These are phyloP conservation scores for Ophiodon elongatus DNA, from an alignment of 2,113 vertebrate species.

Conservation along the genomic window DNA sequence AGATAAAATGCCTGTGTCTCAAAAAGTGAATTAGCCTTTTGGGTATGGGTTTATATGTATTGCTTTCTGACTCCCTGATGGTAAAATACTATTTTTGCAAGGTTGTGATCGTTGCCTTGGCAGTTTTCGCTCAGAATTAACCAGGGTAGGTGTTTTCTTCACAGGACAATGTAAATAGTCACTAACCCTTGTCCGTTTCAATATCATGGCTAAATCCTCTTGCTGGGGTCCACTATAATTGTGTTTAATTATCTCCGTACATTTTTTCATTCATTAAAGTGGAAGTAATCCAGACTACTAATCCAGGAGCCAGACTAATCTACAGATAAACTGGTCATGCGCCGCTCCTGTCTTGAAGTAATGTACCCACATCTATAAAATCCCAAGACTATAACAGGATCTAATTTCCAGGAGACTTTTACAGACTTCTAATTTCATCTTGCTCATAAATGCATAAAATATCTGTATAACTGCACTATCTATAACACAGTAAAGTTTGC, in stretches of 20 bases:
- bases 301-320: constrained; percentile 81
- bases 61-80: not conserved
- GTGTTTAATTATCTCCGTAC: constrained; percentile 29
- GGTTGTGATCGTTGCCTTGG: not conserved
- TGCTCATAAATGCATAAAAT: not conserved
- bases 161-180: not conserved
- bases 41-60: not conserved
- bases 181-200: not conserved
- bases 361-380: not conserved
- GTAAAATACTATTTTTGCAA: not conserved
- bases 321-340: constrained; percentile 66
- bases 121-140: not conserved
- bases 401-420: not conserved
- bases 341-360: constrained; percentile 20
- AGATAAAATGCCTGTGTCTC: not conserved
- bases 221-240: constrained; percentile 33
- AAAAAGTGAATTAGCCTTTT: not conserved
- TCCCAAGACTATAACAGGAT: not conserved
- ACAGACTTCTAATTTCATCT: not conserved
- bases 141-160: no score
- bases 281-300: constrained; percentile 70
- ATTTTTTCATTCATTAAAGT: constrained; percentile 62
- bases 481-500: not conserved
- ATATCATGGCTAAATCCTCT: constrained; percentile 3
- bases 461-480: not conserved